Conservation (phyloP, 1,140 invertebrate species). For the Papilio glaucus region DNA sequence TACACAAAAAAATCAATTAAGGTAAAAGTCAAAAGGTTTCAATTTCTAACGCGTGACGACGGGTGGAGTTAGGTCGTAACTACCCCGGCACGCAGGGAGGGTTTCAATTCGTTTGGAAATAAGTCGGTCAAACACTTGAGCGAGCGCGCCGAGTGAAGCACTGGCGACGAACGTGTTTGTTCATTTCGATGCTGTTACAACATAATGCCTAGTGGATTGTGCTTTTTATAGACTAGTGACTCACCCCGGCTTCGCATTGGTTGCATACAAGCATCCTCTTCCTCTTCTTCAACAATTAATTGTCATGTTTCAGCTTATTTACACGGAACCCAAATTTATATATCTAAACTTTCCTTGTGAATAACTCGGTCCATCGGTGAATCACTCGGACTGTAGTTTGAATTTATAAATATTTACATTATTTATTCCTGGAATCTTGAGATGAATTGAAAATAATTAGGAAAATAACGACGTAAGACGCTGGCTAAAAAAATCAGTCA, state of each 20-base stretch:
- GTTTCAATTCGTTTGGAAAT: conserved; percentile 56
- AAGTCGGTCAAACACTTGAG: conserved; percentile 57
- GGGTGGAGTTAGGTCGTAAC: conserved; percentile 41
- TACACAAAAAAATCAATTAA: neutral
- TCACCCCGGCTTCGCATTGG: too few species aligned
- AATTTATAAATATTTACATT: too few species aligned
- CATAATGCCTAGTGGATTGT: conserved; percentile 3
- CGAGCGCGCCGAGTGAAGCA: conserved; percentile 35
- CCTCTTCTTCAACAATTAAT: too few species aligned
- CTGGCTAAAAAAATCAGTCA: neutral
- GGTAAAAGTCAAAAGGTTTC: neutral
- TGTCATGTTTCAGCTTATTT: too few species aligned
- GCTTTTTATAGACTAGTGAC: neutral
- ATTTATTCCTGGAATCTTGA: too few species aligned
- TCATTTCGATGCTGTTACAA: conserved; percentile 10
- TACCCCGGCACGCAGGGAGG: conserved; percentile 36
- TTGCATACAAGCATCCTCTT: too few species aligned
- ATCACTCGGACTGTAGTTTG: too few species aligned
- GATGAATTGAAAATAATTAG: too few species aligned
- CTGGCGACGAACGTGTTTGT: conserved; percentile 26
- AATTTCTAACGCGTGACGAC: conserved; percentile 27
- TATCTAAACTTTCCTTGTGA: too few species aligned
- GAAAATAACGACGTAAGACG: too few species aligned
- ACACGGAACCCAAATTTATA: too few species aligned
- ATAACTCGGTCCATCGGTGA: too few species aligned